A percentile compares a stretch with the other conserved stretches of the same genome.
phyloP scores from a whole-genome alignment of 2,888 invertebrate species.

The Junonia oenone region DNA sequence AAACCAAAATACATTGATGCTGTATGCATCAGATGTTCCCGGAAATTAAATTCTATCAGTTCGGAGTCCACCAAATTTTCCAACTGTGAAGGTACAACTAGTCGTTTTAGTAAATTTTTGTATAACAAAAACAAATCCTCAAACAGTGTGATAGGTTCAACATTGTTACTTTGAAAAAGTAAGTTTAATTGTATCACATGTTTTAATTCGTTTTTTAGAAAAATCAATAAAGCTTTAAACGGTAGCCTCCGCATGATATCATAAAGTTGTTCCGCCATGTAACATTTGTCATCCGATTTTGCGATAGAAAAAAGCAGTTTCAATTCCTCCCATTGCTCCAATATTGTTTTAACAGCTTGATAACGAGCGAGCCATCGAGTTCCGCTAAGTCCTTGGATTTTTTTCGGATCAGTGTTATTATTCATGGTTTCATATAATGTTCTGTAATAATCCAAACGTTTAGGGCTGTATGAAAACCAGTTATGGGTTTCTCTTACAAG shows the following conservation, averaged over 20 bases:
- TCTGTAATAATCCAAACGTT: background rate
- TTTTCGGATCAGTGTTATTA: background rate
- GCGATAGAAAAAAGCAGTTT: background rate
- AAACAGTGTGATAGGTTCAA: too few relatives aligned
- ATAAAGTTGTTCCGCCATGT: background rate
- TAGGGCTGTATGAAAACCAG: background rate
- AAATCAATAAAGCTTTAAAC: background rate
- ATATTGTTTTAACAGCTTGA: background rate
- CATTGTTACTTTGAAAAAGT: too few relatives aligned
- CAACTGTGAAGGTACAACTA: too few relatives aligned
- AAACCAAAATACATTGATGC: constrained; percentile 11
- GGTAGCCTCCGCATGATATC: background rate
- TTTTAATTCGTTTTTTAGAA: background rate
- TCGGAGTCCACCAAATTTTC: background rate
- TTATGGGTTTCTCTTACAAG: background rate
- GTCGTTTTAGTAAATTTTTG: too few relatives aligned
- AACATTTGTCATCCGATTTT: background rate
- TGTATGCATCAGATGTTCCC: constrained; percentile 32
- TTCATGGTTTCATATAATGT: background rate
- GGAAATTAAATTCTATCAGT: constrained; percentile 32
- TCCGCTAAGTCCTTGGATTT: background rate
- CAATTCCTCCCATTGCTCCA: background rate
- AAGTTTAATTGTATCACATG: background rate
- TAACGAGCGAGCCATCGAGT: background rate
- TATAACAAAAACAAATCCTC: too few relatives aligned